Percentiles rank a stretch among this genome's conserved stretches.
These are phyloP conservation scores for Poeciliopsis retropinna DNA, from an alignment of 2,113 vertebrate genomes.

Conservation along the genomic window DNA sequence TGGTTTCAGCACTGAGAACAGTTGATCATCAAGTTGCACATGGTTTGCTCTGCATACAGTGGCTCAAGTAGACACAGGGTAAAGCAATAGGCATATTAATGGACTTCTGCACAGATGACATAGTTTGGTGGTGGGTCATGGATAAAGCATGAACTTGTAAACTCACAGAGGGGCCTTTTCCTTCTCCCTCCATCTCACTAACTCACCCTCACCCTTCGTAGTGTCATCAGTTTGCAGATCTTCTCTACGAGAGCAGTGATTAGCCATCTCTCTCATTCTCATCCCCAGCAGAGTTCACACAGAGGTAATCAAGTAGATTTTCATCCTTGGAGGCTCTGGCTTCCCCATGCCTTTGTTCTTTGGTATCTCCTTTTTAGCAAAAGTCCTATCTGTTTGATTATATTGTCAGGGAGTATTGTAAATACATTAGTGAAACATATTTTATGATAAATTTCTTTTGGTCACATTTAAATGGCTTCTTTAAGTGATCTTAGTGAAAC, in stretches of 20 bases:
- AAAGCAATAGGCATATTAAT: constrained; percentile 74
- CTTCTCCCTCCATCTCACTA: constrained; percentile 44
- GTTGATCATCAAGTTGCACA: constrained; percentile 74
- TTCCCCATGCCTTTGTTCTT: constrained; percentile 70
- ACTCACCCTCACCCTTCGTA: constrained; percentile 58
- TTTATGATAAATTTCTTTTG: neutral
- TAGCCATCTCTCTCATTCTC: constrained; percentile 75
- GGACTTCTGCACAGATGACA: constrained; percentile 73
- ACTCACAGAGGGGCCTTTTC: constrained; percentile 77
- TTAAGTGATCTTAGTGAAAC: constrained; percentile 2
- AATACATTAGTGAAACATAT: neutral
- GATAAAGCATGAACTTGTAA: constrained; percentile 85
- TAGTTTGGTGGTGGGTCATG: constrained; percentile 78
- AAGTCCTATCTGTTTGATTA: constrained; percentile 13
- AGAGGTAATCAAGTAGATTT: constrained; percentile 75
- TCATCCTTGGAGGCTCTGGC: constrained; percentile 56
- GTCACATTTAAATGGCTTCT: constrained; percentile 3
- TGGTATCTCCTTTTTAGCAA: constrained; percentile 44
- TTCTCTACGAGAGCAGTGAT: constrained; percentile 62
- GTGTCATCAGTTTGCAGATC: constrained; percentile 75
- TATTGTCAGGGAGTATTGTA: neutral
- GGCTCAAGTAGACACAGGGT: constrained; percentile 59
- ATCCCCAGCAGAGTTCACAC: constrained; percentile 78
- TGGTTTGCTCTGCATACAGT: constrained; percentile 36
- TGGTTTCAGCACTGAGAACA: constrained; percentile 50